These are phyloP conservation scores for Brachypalpus laphriformis DNA, from an alignment of 2,888 invertebrate species.

Conservation along the genomic window DNA sequence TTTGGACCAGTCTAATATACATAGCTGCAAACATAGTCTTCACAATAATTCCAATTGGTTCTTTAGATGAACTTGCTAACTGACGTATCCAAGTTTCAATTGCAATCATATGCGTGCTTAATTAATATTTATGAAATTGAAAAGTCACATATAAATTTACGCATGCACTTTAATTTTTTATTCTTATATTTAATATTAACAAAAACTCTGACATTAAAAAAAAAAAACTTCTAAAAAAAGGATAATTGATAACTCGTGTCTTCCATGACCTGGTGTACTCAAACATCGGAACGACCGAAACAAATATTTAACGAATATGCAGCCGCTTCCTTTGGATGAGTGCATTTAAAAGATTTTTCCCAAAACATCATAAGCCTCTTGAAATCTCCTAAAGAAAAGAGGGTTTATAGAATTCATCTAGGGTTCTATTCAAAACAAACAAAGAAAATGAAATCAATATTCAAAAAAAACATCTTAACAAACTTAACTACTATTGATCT, in stretches of 20 bases:
- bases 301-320: slow-evolving; percentile 52
- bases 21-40: too few relatives aligned
- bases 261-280: slow-evolving; percentile 31
- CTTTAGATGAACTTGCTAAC: too few relatives aligned
- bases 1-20: too few relatives aligned
- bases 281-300: slow-evolving; percentile 30
- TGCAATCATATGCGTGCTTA: too few relatives aligned
- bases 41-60: too few relatives aligned
- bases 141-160: too few relatives aligned
- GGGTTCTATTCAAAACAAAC: slow-evolving; percentile 61
- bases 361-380: slow-evolving; percentile 65
- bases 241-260: slow-evolving; percentile 55
- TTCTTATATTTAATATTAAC: not conserved
- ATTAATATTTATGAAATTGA: too few relatives aligned
- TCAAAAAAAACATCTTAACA: slow-evolving; percentile 31
- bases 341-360: slow-evolving; percentile 31
- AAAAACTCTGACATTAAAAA: not conserved
- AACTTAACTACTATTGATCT: slow-evolving; percentile 35
- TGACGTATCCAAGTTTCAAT: too few relatives aligned
- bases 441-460: slow-evolving; percentile 66
- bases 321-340: slow-evolving; percentile 59
- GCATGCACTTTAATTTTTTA: too few relatives aligned
- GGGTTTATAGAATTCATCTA: slow-evolving; percentile 36
- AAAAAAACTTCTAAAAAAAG: not conserved
- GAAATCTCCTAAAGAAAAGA: slow-evolving; percentile 53